Base-by-base conservation (phyloP, 2,888 invertebrate species). In the Lasioglossum zephyrum region DNA sequence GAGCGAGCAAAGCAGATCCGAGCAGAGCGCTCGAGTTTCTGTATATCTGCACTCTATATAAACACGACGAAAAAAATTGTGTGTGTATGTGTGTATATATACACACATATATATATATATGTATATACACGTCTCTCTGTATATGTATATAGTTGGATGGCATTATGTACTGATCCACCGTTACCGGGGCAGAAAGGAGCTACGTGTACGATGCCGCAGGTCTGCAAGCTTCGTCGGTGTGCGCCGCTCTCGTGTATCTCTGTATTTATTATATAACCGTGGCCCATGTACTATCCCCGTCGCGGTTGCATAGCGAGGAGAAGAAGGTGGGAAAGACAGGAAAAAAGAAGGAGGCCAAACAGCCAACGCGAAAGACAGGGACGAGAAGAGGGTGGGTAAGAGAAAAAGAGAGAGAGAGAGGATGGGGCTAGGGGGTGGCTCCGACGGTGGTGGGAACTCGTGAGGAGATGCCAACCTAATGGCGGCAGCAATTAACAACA, bases 401-500 rank as follows among this genome's bases (percentile, higher is more conserved):
- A 81, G 72, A 53, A 73, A 53, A 73, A 70, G 79, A 79, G 31
- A 41, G 63, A 69, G 36, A 66, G 41, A 36, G 22, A 77, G 60
- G 26, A 49, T 81, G 18, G 60, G 82, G 22, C 18, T 39, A 57
- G 78, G 73, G 81, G 72, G 57, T 57, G 57, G 84, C 44, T 72
- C 49, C 75, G n/a, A n/a, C 77, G 82, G 86, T 70, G 80, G 84
- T 86, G 84, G 81, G 88, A 84, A 87, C 85, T 85, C 86, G 87
- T 84, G 91, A 91, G 90, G 92, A 93, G 94, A 94, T 94, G 94
- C 92, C 93, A 94, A 95, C 94, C 93, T 95, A 95, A 95, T 95
- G 95, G 94, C 94, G 94, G 93, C 93, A 94, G 95, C 95, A 95
- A 95, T 95, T 95, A 95, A 95, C 95, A 95, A 95, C 95, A 95